Base-by-base conservation (phyloP, 2,113 vertebrate genomes). In the Rynchops niger region DNA sequence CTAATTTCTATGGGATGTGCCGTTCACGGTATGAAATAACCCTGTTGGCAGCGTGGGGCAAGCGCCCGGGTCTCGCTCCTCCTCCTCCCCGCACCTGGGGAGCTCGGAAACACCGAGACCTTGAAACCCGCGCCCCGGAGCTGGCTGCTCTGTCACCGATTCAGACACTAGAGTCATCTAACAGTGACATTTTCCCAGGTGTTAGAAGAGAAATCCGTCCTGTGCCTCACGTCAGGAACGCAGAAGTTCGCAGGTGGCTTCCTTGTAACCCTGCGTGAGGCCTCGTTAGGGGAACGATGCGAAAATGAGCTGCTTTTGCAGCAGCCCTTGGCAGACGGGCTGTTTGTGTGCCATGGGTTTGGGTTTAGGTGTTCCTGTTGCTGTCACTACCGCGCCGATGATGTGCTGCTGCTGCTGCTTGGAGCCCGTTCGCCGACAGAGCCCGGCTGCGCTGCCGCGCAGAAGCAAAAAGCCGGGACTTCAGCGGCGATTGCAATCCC, bases 381-480 rank as follows among this genome's bases (percentile, higher is more conserved):
- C 90, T 97, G 93, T 95, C 94, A 62, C 87, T 71, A 50, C 93
- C 86, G 89, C 72, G 80, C 91, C 90, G 92, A 86, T 92, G 93
- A 88, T 36, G 88, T 71, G 95, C 86, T 62, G 18, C 87, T 62
- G 18, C 87, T 76, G 86, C 90, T 87, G 88, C 97, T 67, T 95
- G 96, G 94, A 93, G 83, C 70, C 56, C 49, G 49, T 82, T 97
- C 96, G 90, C 94, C 62, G 38, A 56, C 67, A 95, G 97, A 95
- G 67, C 95, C 91, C 74, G 88, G 85, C 84, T 97, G 97, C 72
- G 59, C 80, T 95, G 97, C 96, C 96, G 96, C 67, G 72, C 95
- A 91, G 96, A 88, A 94, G 92, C 90, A 96, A 94, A 96, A 96
- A 88, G 36, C 96, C 62, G 93, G 90, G 94, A 88, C 78, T 92